A percentile compares a stretch with the other conserved stretches of the same genome.
Evolutionary conservation across 2,113 vertebrate species (phyloP).

Genomic region (Nannospalax galili): DNA sequence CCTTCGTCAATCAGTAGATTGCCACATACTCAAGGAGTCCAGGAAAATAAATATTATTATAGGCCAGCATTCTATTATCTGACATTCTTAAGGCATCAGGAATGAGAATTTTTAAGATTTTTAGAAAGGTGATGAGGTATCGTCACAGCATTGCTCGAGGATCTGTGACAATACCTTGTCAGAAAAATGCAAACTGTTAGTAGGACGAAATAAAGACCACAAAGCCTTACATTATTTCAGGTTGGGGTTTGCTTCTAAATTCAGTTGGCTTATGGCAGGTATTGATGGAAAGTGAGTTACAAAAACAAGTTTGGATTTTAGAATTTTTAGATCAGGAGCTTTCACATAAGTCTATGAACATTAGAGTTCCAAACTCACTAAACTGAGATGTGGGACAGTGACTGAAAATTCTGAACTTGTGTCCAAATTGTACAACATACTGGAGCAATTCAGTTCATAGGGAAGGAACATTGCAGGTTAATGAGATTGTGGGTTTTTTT

Average conservation of each 20-base stretch:
- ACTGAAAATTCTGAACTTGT: not conserved
- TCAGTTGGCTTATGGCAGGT: not conserved
- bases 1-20: not conserved
- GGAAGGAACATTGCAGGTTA: not conserved
- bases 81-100: not conserved
- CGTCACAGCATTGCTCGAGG: not conserved
- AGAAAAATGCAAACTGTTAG: not conserved
- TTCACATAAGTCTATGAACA: not conserved
- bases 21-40: not conserved
- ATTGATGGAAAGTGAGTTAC: not conserved
- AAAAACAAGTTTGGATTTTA: not conserved
- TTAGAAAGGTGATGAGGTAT: not conserved
- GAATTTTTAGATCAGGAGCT: not conserved
- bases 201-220: not conserved
- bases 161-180: not conserved
- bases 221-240: not conserved
- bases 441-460: not conserved
- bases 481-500: not conserved
- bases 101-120: conserved; percentile 14
- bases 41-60: not conserved
- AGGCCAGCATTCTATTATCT: not conserved
- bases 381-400: not conserved
- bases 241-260: not conserved
- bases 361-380: not conserved
- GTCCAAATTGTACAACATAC: not conserved